These are phyloP conservation scores for Volucella zonaria DNA, from an alignment of 2,888 invertebrate species.

Conservation along the genomic window DNA sequence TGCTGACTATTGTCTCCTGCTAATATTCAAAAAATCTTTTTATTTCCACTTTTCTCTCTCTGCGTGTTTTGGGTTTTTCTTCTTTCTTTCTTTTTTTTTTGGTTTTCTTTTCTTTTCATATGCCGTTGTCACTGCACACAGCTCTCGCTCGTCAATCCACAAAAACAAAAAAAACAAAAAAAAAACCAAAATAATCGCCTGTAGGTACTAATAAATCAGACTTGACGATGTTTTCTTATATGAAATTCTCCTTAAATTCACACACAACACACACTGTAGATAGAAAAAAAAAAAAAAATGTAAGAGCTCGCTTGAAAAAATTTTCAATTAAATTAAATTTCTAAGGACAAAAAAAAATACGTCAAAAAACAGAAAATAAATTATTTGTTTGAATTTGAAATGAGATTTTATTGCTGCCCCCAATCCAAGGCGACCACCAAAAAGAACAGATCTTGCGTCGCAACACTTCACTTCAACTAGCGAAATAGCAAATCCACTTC, in stretches of 20 bases:
- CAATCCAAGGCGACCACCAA: not conserved
- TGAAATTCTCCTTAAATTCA: conserved; percentile 5
- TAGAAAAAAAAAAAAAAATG: not conserved
- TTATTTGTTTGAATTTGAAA: not conserved
- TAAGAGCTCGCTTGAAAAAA: not conserved
- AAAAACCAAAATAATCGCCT: not conserved
- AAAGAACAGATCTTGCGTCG: conserved; percentile 27
- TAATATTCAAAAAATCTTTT: not conserved
- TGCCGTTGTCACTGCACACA: not conserved
- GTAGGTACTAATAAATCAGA: too few relatives aligned
- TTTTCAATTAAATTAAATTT: not conserved
- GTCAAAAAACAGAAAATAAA: not conserved
- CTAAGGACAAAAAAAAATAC: not conserved
- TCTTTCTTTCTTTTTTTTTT: not conserved
- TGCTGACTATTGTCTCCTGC: not conserved
- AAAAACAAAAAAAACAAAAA: not conserved
- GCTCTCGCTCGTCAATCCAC: not conserved
- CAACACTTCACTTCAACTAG: not conserved
- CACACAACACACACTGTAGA: conserved; percentile 13
- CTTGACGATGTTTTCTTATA: conserved; percentile 1
- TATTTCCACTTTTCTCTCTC: conserved; percentile 12
- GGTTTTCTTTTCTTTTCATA: not conserved
- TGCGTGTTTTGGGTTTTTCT: not conserved
- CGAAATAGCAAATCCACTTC: not conserved
- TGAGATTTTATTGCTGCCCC: not conserved